A percentile compares a stretch with the other conserved stretches of the same genome.
These are phyloP conservation scores for Ecliptopera silaceata DNA, from an alignment of 2,888 invertebrate species.

Conservation along the genomic window DNA sequence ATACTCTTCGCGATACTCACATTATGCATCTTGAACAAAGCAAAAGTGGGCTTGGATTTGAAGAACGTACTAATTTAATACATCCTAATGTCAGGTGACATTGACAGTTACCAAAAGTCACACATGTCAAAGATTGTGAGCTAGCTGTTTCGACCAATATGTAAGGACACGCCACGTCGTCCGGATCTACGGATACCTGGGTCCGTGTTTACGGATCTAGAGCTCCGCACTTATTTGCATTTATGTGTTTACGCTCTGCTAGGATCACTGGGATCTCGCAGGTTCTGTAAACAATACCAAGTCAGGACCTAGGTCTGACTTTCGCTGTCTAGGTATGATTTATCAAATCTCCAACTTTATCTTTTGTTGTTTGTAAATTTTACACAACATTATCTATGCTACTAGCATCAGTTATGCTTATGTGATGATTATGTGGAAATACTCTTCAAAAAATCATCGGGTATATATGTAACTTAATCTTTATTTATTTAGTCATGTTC, in stretches of 20 bases:
- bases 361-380: too few relatives aligned
- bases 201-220: slow-evolving; percentile 23
- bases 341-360: not conserved
- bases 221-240: slow-evolving; percentile 22
- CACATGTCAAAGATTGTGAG: too few relatives aligned
- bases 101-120: too few relatives aligned
- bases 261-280: slow-evolving; percentile 4
- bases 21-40: too few relatives aligned
- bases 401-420: too few relatives aligned
- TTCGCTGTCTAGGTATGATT: too few relatives aligned
- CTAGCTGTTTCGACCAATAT: not conserved
- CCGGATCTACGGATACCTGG: slow-evolving; percentile 17
- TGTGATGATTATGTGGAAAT: too few relatives aligned
- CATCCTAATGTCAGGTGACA: too few relatives aligned
- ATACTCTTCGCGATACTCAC: too few relatives aligned
- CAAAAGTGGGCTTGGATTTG: too few relatives aligned
- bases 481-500: slow-evolving; percentile 18
- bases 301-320: not conserved
- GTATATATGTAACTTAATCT: not conserved
- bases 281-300: slow-evolving; percentile 2
- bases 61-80: too few relatives aligned
- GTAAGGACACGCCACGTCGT: slow-evolving; percentile 5
- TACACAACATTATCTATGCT: too few relatives aligned
- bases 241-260: slow-evolving; percentile 8
- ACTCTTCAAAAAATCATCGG: slow-evolving; percentile 5